Evolutionary conservation across 2,797 vertebrate genomes (phyloP).

Genomic region (Amazonetta brasiliensis): DNA sequence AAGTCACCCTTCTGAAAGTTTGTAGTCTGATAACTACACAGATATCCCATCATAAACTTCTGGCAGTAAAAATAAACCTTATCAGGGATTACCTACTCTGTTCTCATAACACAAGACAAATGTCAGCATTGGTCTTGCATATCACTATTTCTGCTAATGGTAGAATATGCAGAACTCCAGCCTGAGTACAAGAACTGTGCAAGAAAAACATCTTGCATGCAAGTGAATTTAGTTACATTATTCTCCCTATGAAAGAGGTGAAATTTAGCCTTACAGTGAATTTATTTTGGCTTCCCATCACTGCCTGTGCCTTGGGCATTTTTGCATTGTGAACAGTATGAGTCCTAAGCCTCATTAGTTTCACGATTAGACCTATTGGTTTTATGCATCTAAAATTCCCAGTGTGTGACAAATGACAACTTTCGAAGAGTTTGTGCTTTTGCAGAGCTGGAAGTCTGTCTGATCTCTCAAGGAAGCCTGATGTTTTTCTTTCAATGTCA

Average conservation of each 20-base stretch:
- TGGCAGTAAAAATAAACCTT: background rate
- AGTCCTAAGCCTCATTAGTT: constrained; percentile 12
- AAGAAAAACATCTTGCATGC: background rate
- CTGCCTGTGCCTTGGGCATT: background rate
- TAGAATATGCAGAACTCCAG: background rate
- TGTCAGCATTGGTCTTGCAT: background rate
- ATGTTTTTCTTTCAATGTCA: background rate
- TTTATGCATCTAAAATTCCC: background rate
- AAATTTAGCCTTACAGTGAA: background rate
- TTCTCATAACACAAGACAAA: background rate
- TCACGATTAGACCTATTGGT: background rate
- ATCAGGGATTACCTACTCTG: background rate
- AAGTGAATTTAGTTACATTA: background rate
- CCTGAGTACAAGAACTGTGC: background rate
- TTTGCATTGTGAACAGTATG: background rate
- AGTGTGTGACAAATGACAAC: background rate
- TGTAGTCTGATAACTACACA: background rate
- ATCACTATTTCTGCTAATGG: background rate
- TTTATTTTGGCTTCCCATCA: background rate
- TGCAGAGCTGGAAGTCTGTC: background rate
- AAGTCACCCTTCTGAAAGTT: background rate
- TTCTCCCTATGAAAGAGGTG: background rate
- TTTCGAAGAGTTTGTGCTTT: background rate
- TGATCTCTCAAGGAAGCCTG: background rate
- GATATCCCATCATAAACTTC: background rate